Conservation (phyloP, 2,113 vertebrate species). For the Ptilonorhynchus violaceus region DNA sequence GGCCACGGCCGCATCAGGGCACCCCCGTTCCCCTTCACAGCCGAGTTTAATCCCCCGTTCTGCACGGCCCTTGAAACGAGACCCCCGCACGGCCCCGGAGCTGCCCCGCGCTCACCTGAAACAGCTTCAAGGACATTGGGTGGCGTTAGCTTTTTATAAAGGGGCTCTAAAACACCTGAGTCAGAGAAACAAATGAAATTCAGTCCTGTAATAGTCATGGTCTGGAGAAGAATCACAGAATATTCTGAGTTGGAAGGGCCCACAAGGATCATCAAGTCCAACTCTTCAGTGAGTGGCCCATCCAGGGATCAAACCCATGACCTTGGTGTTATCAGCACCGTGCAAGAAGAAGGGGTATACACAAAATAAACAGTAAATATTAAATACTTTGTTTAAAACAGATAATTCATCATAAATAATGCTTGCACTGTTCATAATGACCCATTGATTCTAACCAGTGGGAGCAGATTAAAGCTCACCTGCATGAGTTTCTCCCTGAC, state of each 20-base stretch:
- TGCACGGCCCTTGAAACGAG: neutral
- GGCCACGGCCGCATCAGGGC: neutral
- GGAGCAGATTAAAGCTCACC: neutral
- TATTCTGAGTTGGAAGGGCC: neutral
- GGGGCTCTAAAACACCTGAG: fast-evolving
- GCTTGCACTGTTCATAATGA: fast-evolving
- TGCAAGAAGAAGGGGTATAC: neutral
- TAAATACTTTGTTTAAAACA: neutral
- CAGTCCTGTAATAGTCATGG: fast-evolving
- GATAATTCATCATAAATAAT: fast-evolving
- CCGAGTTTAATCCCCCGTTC: fast-evolving
- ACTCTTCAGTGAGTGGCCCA: neutral
- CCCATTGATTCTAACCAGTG: fast-evolving
- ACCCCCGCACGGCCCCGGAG: neutral
- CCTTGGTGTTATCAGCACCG: neutral
- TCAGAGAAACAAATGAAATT: neutral
- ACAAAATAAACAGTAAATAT: neutral
- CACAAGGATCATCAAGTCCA: too few species aligned
- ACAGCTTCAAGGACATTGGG: fast-evolving
- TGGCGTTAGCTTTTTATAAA: fast-evolving
- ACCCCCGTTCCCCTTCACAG: fast-evolving
- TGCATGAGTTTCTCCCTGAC: neutral
- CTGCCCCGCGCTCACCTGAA: fast-evolving
- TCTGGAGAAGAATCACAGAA: neutral
- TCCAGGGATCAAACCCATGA: too few species aligned